Evolutionary conservation across 2,797 vertebrate species (phyloP).

Genomic region (Myotis daubentonii): DNA sequence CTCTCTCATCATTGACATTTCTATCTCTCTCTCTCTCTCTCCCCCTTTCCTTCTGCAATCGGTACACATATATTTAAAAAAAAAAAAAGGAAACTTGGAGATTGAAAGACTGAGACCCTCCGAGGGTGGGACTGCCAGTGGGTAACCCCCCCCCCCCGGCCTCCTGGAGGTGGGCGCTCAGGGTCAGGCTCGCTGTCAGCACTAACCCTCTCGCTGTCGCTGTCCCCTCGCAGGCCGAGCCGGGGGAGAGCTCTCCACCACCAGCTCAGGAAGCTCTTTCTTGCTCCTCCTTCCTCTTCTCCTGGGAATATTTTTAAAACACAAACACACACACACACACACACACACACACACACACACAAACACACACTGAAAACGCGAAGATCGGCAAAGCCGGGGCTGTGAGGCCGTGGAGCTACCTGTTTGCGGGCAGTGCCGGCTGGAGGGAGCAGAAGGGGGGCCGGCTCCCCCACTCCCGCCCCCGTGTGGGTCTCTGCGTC

Average conservation of each 20-base stretch:
- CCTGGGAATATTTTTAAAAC: background rate
- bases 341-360: too few relatives aligned
- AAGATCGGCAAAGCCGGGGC: background rate
- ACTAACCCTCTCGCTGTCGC: too few relatives aligned
- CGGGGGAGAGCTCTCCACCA: background rate
- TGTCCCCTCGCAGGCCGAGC: background rate
- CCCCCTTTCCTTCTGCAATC: too few relatives aligned
- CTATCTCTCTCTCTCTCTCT: too few relatives aligned
- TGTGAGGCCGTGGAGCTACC: background rate
- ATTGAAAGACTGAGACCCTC: background rate
- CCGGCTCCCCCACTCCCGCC: background rate
- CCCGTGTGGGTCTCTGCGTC: too few relatives aligned
- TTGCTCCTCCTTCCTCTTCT: background rate
- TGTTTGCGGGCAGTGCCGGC: fast-evolving
- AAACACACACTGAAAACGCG: too few relatives aligned
- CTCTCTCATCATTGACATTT: too few relatives aligned
- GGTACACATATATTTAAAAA: too few relatives aligned
- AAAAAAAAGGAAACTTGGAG: background rate
- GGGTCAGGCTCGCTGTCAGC: background rate
- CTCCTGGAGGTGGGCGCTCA: too few relatives aligned
- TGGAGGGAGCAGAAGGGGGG: background rate
- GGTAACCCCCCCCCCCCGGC: background rate
- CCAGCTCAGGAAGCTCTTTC: background rate
- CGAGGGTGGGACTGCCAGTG: background rate
- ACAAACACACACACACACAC: too few relatives aligned